These are phyloP conservation scores for Heliconius ismenius DNA, from an alignment of 2,888 invertebrate genomes.

Conservation along the genomic window DNA sequence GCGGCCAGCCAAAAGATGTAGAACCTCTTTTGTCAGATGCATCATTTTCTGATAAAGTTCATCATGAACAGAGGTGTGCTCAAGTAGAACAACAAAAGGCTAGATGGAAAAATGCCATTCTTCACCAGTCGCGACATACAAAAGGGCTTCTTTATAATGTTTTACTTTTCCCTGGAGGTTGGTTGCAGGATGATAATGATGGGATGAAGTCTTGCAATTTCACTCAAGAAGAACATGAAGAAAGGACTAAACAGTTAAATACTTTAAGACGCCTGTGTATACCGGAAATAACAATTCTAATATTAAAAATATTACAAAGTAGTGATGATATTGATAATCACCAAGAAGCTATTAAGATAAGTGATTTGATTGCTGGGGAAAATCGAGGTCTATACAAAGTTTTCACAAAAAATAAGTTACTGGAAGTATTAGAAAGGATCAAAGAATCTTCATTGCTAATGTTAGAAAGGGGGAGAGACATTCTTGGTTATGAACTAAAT, in stretches of 20 bases:
- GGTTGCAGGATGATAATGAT: conserved; percentile 89
- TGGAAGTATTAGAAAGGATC: conserved; percentile 88
- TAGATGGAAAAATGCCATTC: conserved; percentile 86
- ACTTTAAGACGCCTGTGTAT: conserved; percentile 90
- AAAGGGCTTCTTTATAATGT: conserved; percentile 92
- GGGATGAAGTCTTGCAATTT: conserved; percentile 73
- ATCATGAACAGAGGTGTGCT: conserved; percentile 91
- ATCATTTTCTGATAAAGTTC: conserved; percentile 93
- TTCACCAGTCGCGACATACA: conserved; percentile 88
- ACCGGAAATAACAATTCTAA: conserved; percentile 90
- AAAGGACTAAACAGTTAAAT: conserved; percentile 86
- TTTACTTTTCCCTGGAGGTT: conserved; percentile 93
- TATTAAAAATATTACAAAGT: conserved; percentile 90
- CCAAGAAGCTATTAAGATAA: conserved; percentile 84
- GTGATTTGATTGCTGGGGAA: conserved; percentile 90
- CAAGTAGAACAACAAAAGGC: conserved; percentile 90
- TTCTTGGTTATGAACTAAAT: conserved; percentile 87
- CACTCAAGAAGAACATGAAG: conserved; percentile 71
- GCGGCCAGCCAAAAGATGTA: conserved; percentile 88
- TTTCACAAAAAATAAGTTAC: conserved; percentile 88
- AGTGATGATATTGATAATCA: conserved; percentile 89
- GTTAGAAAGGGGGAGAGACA: conserved; percentile 89
- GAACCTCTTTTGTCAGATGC: conserved; percentile 81
- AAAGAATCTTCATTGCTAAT: conserved; percentile 89
- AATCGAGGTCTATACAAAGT: conserved; percentile 90